These are phyloP conservation scores for Drosophila nikananu DNA, from an alignment of 1,140 invertebrate species.

Conservation along the genomic window DNA sequence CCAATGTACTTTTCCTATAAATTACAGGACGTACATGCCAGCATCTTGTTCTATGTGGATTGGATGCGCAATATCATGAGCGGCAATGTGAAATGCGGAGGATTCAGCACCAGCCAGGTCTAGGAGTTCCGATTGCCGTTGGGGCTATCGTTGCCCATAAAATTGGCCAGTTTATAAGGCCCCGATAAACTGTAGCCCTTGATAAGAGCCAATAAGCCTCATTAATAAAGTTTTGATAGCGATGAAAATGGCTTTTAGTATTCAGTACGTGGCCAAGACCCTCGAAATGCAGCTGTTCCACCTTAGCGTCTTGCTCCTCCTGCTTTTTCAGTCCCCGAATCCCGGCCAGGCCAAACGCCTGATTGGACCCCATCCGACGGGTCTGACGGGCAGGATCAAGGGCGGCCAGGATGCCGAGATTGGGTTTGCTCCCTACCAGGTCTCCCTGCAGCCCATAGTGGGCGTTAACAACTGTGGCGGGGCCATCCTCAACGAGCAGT, in stretches of 20 bases:
- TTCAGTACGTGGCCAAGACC: constrained; percentile 32
- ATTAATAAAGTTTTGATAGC: constrained; percentile 43
- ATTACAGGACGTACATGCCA: constrained; percentile 85
- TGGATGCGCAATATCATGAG: constrained; percentile 59
- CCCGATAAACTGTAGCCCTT: constrained; percentile 37
- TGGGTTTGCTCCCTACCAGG: constrained; percentile 84
- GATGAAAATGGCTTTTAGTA: constrained; percentile 24
- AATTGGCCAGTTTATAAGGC: constrained; percentile 27
- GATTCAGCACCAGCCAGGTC: constrained; percentile 11
- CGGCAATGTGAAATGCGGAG: constrained; percentile 43
- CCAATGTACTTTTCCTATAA: not conserved
- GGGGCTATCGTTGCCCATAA: constrained; percentile 30
- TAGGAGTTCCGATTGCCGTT: constrained; percentile 9
- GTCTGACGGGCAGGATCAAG: constrained; percentile 68
- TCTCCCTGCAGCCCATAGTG: constrained; percentile 69
- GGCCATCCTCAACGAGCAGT: constrained; percentile 82
- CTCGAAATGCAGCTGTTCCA: constrained; percentile 49
- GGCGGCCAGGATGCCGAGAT: constrained; percentile 82
- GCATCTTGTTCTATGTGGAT: constrained; percentile 62
- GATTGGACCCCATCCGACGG: not conserved
- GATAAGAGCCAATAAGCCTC: constrained; percentile 9
- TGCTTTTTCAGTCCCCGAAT: constrained; percentile 16
- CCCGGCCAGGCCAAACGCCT: constrained; percentile 29
- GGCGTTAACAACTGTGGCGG: constrained; percentile 84
- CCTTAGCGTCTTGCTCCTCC: constrained; percentile 24